Conservation (phyloP, 2,888 invertebrate genomes). For the Ptychoptera albimana region DNA sequence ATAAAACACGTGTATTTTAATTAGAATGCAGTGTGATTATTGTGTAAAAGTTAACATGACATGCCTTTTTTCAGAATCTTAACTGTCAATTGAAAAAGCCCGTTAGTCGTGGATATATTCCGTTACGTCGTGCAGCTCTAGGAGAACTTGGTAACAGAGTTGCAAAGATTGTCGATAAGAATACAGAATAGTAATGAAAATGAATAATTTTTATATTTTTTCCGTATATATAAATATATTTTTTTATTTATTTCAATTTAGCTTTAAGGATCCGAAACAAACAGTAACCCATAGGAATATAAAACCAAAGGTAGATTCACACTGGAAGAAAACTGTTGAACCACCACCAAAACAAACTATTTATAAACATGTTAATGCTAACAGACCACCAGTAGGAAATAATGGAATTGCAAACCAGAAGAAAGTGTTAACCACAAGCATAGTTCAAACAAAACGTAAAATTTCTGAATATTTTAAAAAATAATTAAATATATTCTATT, state of each 20-base stretch:
- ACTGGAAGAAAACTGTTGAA: constrained; percentile 21
- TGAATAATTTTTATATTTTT: neutral
- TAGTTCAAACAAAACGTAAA: neutral
- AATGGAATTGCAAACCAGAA: neutral
- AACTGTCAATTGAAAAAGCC: neutral
- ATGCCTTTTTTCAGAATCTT: neutral
- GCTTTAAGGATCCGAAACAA: constrained; percentile 17
- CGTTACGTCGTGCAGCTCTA: neutral
- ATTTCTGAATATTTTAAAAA: neutral
- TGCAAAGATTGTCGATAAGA: neutral
- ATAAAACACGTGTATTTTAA: too few relatives aligned
- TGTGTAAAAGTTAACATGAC: neutral
- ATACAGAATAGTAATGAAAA: neutral
- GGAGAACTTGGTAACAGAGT: neutral
- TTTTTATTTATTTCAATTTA: neutral
- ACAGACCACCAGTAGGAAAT: neutral
- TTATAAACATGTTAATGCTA: neutral
- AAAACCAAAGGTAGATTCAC: constrained; percentile 27
- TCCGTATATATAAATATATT: neutral
- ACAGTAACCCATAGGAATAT: constrained; percentile 20
- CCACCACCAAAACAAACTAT: neutral
- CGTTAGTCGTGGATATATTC: neutral
- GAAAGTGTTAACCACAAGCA: neutral
- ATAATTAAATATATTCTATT: neutral
- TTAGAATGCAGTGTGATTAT: neutral